Conservation (phyloP, 1,140 invertebrate species). For the Cotesia vestalis region DNA sequence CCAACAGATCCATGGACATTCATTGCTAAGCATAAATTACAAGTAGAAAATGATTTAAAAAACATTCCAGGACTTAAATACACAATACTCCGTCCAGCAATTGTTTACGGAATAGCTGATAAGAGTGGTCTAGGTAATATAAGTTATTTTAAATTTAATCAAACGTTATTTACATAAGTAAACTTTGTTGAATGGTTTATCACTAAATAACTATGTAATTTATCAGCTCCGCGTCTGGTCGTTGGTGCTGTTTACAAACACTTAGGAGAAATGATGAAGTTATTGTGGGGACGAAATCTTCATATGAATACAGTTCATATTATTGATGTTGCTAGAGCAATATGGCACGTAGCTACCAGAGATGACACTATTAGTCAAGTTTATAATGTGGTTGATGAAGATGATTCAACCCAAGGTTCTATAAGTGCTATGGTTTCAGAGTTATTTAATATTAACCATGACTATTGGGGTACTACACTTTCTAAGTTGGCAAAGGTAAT, state of each 20-base stretch:
- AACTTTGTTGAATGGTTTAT: constrained; percentile 3
- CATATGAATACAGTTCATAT: constrained; percentile 91
- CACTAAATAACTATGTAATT: constrained; percentile 7
- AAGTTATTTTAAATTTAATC: neutral
- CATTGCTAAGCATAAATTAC: constrained; percentile 82
- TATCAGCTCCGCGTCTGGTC: constrained; percentile 81
- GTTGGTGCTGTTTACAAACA: constrained; percentile 89
- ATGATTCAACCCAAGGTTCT: constrained; percentile 82
- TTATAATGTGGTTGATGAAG: constrained; percentile 86
- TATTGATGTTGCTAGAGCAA: constrained; percentile 80
- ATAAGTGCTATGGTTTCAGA: constrained; percentile 82
- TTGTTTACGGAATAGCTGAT: constrained; percentile 88
- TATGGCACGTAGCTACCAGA: constrained; percentile 74
- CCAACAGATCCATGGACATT: constrained; percentile 83
- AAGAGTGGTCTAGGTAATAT: constrained; percentile 79
- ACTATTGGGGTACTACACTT: constrained; percentile 83
- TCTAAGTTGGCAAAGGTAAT: constrained; percentile 78
- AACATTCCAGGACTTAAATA: constrained; percentile 77
- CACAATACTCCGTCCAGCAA: constrained; percentile 82
- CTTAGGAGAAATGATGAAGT: constrained; percentile 88
- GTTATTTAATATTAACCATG: constrained; percentile 86
- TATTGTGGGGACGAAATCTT: constrained; percentile 86
- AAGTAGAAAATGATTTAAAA: constrained; percentile 82
- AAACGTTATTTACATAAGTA: constrained; percentile 21
- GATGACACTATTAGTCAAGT: constrained; percentile 69